phyloP scores from a whole-genome alignment of 1,140 invertebrate genomes.

The Drosophila arizonae region DNA sequence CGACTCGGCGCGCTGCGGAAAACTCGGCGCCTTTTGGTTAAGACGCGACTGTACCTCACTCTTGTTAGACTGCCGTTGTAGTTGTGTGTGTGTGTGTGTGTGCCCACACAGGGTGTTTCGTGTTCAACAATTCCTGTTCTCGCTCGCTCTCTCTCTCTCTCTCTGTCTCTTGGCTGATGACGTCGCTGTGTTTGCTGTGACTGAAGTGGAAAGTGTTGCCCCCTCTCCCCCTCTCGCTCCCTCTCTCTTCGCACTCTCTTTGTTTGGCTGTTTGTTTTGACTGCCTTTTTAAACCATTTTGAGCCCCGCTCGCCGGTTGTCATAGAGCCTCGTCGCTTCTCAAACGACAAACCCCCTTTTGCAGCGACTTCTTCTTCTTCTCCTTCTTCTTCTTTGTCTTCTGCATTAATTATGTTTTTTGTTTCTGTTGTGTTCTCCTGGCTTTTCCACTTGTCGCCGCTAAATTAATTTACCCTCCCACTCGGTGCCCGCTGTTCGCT shows the following conservation, averaged over 20 bases:
- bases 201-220: conserved; percentile 44
- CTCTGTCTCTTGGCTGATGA: background rate
- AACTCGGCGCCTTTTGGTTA: conserved; percentile 41
- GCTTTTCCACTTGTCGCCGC: conserved; percentile 53
- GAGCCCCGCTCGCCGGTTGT: conserved; percentile 36
- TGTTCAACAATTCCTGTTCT: conserved; percentile 29
- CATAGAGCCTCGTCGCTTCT: conserved; percentile 21
- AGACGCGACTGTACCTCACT: conserved; percentile 53
- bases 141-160: background rate
- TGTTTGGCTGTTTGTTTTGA: conserved; percentile 66
- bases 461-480: conserved; percentile 62
- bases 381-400: background rate
- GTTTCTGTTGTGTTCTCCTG: conserved; percentile 29
- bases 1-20: conserved; percentile 34
- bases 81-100: conserved; percentile 3
- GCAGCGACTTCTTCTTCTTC: background rate
- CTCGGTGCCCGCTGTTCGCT: background rate
- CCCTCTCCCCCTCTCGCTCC: background rate
- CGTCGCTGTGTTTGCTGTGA: conserved; percentile 7
- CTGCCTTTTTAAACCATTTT: conserved; percentile 23
- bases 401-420: conserved; percentile 17
- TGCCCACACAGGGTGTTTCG: conserved; percentile 40
- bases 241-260: conserved; percentile 14
- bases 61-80: no score
- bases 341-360: conserved; percentile 11